A percentile compares a stretch with the other conserved stretches of the same genome.
Evolutionary conservation across 1,140 invertebrate species (phyloP).

Genomic region (Cherax destructor): DNA sequence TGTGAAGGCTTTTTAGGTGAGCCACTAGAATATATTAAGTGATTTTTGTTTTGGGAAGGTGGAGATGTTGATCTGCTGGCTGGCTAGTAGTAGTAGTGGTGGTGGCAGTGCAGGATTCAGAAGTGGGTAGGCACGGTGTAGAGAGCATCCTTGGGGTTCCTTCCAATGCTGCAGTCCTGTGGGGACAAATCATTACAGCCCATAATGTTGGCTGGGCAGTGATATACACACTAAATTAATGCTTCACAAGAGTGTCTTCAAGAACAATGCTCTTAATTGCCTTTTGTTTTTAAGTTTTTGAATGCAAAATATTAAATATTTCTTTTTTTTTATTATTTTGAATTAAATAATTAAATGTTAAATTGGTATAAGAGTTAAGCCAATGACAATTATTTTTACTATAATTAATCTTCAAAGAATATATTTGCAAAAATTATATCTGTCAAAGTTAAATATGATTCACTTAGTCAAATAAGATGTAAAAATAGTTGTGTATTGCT

Average conservation of each 20-base stretch:
- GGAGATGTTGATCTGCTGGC: too few relatives aligned
- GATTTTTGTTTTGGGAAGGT: too few relatives aligned
- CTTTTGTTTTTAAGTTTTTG: not conserved
- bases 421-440: too few relatives aligned
- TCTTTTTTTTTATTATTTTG: not conserved
- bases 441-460: too few relatives aligned
- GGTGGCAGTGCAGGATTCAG: conserved; percentile 13
- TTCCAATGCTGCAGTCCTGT: conserved; percentile 45
- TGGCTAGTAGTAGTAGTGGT: not conserved
- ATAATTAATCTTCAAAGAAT: not conserved
- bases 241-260: not conserved
- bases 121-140: conserved; percentile 36
- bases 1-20: too few relatives aligned
- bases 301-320: not conserved
- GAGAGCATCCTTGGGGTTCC: conserved; percentile 43
- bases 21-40: too few relatives aligned
- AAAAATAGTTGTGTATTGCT: not conserved
- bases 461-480: too few relatives aligned
- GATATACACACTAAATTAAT: not conserved
- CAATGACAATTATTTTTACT: not conserved
- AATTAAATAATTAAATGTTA: not conserved
- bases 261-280: not conserved
- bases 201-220: conserved; percentile 25
- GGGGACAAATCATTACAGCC: conserved; percentile 35
- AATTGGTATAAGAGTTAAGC: not conserved